Conservation (phyloP, 2,113 vertebrate genomes). For the Etheostoma cragini region DNA sequence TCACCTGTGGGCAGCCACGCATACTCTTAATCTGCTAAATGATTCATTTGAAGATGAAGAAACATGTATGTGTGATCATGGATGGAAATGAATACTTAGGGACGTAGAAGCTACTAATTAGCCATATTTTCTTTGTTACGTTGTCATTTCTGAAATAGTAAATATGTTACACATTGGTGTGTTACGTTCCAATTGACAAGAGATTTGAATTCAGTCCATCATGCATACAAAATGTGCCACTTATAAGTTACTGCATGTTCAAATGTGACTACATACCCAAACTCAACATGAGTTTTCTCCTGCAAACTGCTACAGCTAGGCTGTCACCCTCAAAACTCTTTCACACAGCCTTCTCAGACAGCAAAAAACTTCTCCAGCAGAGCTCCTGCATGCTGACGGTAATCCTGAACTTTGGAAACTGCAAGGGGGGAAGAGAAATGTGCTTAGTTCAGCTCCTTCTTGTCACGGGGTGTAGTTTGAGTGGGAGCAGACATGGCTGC, state of each 20-base stretch:
- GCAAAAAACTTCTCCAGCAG: slow-evolving; percentile 78
- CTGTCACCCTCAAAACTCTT: slow-evolving; percentile 74
- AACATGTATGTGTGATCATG: slow-evolving; percentile 4
- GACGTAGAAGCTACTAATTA: background rate
- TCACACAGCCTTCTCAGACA: slow-evolving; percentile 65
- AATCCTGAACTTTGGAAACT: slow-evolving; percentile 85
- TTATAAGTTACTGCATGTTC: slow-evolving; percentile 66
- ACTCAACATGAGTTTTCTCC: slow-evolving; percentile 72
- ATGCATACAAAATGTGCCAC: slow-evolving; percentile 69
- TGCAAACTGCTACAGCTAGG: slow-evolving; percentile 70
- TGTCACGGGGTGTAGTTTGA: slow-evolving; percentile 93
- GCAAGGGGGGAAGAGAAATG: slow-evolving; percentile 82
- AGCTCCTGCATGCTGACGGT: slow-evolving; percentile 78
- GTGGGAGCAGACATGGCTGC: slow-evolving; percentile 88
- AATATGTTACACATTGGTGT: slow-evolving; percentile 37
- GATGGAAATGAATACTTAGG: background rate
- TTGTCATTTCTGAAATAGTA: slow-evolving; percentile 31
- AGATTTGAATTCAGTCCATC: slow-evolving; percentile 61
- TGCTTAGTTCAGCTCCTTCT: slow-evolving; percentile 88
- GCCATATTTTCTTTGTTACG: background rate
- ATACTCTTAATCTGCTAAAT: slow-evolving; percentile 38
- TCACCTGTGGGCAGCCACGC: slow-evolving; percentile 70
- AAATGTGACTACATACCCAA: slow-evolving; percentile 70
- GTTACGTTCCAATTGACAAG: slow-evolving; percentile 51
- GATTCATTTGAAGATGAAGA: slow-evolving; percentile 28